A percentile compares a stretch with the other conserved stretches of the same genome.
phyloP scores from a whole-genome alignment of 2,797 vertebrate genomes.

The Kryptopterus vitreolus region DNA sequence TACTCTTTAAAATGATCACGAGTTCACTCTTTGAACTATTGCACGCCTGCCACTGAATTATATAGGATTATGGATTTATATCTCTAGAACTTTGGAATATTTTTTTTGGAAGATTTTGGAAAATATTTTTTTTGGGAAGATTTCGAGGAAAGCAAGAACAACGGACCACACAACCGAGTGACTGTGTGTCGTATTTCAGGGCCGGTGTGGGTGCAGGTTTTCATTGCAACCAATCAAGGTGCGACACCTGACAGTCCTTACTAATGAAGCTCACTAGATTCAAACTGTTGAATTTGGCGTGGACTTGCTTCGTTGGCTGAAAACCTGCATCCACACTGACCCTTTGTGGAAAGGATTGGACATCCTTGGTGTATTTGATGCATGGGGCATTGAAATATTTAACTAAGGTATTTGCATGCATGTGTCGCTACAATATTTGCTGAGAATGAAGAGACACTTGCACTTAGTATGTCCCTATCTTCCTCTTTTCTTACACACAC shows the following conservation, averaged over 20 bases:
- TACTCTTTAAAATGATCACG: background rate
- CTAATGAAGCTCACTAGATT: too few species aligned
- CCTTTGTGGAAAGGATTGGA: too few species aligned
- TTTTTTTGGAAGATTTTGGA: background rate
- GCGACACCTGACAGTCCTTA: too few species aligned
- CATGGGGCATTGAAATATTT: conserved; percentile 2
- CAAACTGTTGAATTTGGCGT: too few species aligned
- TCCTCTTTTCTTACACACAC: background rate
- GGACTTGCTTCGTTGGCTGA: too few species aligned
- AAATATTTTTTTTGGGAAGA: background rate
- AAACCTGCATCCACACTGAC: too few species aligned
- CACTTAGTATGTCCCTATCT: background rate
- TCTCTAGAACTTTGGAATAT: background rate
- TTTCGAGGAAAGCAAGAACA: background rate
- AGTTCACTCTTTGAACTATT: too few species aligned
- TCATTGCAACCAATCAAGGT: too few species aligned
- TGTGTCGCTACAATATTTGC: background rate
- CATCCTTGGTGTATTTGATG: background rate
- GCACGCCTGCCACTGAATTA: background rate
- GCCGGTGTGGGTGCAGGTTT: too few species aligned
- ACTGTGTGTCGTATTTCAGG: too few species aligned
- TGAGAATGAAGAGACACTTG: background rate
- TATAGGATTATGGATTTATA: background rate
- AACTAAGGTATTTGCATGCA: background rate
- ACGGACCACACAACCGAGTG: background rate